Evolutionary conservation across 2,797 vertebrate genomes (phyloP).

Genomic region (Halcyon chelicuti): DNA sequence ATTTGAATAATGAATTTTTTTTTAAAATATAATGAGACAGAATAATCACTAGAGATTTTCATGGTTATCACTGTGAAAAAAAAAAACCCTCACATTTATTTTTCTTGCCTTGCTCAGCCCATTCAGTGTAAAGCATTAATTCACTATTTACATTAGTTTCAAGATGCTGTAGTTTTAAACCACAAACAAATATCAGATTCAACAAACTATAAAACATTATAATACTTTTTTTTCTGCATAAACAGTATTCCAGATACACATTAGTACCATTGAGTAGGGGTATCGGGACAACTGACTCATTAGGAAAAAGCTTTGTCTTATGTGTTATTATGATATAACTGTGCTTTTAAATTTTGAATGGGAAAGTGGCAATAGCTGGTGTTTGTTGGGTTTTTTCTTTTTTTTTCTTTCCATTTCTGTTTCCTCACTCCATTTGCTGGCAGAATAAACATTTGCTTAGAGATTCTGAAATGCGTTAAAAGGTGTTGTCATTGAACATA

Average conservation of each 20-base stretch:
- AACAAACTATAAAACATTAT: neutral
- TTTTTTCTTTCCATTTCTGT: neutral
- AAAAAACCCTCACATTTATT: neutral
- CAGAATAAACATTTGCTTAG: slow-evolving; percentile 57
- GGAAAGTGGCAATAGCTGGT: neutral
- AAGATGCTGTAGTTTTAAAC: neutral
- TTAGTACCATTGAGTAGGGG: neutral
- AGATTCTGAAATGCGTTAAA: neutral
- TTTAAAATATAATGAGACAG: neutral
- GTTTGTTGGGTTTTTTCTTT: neutral
- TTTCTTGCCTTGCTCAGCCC: neutral
- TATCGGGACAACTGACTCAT: neutral
- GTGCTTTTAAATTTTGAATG: neutral
- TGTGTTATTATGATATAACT: neutral
- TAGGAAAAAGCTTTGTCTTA: neutral
- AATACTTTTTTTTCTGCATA: neutral
- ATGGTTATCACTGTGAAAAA: neutral
- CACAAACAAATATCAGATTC: neutral
- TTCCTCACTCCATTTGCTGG: slow-evolving; percentile 29
- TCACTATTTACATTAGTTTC: neutral
- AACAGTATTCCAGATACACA: neutral
- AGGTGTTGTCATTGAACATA: neutral
- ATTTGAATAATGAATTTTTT: neutral
- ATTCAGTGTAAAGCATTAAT: neutral
- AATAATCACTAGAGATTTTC: neutral